A percentile compares a stretch with the other conserved stretches of the same genome.
phyloP scores from a whole-genome alignment of 2,113 vertebrate genomes.

The Lagopus muta region DNA sequence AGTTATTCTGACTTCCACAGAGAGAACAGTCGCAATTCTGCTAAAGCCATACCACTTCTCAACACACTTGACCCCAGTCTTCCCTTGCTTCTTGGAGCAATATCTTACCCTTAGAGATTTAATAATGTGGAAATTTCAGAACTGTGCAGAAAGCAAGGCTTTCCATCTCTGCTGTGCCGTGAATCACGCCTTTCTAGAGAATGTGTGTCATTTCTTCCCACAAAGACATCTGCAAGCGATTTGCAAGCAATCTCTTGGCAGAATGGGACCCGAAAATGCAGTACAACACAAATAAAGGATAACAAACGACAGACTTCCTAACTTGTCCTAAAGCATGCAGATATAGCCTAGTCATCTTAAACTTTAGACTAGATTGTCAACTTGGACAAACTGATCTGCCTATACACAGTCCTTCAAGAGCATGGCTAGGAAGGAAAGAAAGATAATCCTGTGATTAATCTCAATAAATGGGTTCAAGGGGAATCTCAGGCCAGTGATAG shows the following conservation, averaged over 20 bases:
- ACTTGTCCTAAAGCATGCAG: not conserved
- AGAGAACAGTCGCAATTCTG: not conserved
- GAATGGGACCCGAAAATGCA: not conserved
- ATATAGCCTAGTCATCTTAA: not conserved
- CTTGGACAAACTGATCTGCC: not conserved
- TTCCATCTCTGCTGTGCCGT: not conserved
- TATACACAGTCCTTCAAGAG: slow-evolving; percentile 1
- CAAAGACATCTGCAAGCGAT: not conserved
- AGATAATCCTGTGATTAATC: slow-evolving; percentile 24
- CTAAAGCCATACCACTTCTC: not conserved
- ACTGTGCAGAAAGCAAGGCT: not conserved
- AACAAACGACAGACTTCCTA: not conserved
- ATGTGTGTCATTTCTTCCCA: not conserved
- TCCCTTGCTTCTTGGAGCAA: not conserved
- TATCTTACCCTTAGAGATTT: not conserved
- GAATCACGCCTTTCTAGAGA: slow-evolving; percentile 1
- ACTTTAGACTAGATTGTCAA: not conserved
- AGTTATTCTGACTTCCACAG: not conserved
- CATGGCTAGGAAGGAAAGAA: not conserved
- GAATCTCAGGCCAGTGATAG: not conserved
- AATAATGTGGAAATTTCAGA: not conserved
- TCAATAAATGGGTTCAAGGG: slow-evolving; percentile 9
- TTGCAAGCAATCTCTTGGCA: not conserved
- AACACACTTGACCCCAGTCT: not conserved
- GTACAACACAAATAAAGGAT: not conserved